These are phyloP conservation scores for Hepsetus odoe DNA, from an alignment of 2,113 vertebrate species.

Conservation along the genomic window DNA sequence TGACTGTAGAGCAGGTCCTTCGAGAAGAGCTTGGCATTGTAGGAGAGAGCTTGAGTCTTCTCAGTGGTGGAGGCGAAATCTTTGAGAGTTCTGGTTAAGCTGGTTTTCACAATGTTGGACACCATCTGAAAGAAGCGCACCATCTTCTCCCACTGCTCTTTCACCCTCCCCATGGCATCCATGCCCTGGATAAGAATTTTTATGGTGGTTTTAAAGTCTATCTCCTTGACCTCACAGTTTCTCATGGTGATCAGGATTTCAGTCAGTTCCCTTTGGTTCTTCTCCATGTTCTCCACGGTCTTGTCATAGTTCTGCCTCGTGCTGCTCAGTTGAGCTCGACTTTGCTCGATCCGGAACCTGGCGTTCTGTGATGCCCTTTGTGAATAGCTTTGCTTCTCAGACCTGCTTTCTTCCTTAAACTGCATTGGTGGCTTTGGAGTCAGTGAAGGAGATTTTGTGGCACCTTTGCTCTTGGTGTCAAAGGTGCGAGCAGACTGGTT, in stretches of 20 bases:
- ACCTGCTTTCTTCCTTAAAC: no score
- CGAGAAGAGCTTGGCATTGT: conserved; percentile 34
- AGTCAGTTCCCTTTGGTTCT: conserved; percentile 56
- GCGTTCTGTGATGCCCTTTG: no score
- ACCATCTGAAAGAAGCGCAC: conserved; percentile 67
- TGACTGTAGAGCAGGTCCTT: conserved; percentile 62
- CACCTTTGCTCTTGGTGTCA: conserved; percentile 42
- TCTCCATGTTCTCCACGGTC: conserved; percentile 56
- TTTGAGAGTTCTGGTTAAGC: conserved; percentile 49
- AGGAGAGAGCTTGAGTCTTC: conserved; percentile 19
- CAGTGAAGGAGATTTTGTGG: no score
- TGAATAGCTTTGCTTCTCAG: conserved; percentile 11
- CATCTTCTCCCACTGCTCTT: conserved; percentile 66
- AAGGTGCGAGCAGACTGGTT: conserved; percentile 12
- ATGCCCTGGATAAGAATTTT: conserved; percentile 57
- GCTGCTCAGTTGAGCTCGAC: conserved; percentile 46
- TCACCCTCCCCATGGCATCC: conserved; percentile 55
- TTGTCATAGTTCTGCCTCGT: no score
- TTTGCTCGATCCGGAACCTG: conserved; percentile 40
- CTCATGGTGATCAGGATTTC: conserved; percentile 53
- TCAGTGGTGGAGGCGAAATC: conserved; percentile 43
- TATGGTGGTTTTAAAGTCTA: conserved; percentile 37
- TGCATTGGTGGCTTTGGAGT: no score
- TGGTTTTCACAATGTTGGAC: conserved; percentile 59
- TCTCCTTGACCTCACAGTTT: conserved; percentile 52